Evolutionary conservation across 2,888 invertebrate species (phyloP), one percentile per base, ranked within the genome.

Genomic region (Aspidiotus rigidus): DNA sequence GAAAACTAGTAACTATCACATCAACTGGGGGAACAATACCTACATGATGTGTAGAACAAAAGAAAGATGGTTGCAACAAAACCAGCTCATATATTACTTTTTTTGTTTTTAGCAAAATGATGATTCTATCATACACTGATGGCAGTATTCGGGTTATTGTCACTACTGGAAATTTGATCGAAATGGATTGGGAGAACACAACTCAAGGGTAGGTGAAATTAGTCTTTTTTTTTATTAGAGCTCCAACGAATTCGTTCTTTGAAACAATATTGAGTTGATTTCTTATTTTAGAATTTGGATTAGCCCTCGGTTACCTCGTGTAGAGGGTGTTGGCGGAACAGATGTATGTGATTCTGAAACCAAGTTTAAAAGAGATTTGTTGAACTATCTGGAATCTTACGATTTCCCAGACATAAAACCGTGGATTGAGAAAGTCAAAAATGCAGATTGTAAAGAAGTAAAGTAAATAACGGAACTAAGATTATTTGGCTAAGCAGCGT

Each of bases 181-280:
- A 86, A 39, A 87, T 89, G 72, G 97, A 98, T 78, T 98, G 97
- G 97, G 86, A 89, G 75, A 90, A 95, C 77, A 86, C 94, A 74
- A 93, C 94, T 0, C 96, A 98, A 79, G 94, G 94, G 85, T 90
- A 77, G 28, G 1, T 28, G 28, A 28, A 78, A 76, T 74, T 63
- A 7, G 41, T 17, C n/a, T n/a, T n/a, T 40, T 55, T 56, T 56
- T 64, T 6, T 28, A 60, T 15, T 60, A 44, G 10, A 1, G 64
- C n/a, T n/a, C n/a, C n/a, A 56, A 62, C 3, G 15, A 13, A 15
- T 15, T 57, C 11, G 15, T 64, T 69, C 28, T 40, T 57, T 7
- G 15, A n/a, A n/a, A n/a, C n/a, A n/a, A 62, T 28, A 28, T 28
- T 28, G 40, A 62, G 54, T 53, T 28, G 2, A 2, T 44, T 63